phyloP scores from a whole-genome alignment of 2,888 invertebrate species.

The Cancer borealis region DNA sequence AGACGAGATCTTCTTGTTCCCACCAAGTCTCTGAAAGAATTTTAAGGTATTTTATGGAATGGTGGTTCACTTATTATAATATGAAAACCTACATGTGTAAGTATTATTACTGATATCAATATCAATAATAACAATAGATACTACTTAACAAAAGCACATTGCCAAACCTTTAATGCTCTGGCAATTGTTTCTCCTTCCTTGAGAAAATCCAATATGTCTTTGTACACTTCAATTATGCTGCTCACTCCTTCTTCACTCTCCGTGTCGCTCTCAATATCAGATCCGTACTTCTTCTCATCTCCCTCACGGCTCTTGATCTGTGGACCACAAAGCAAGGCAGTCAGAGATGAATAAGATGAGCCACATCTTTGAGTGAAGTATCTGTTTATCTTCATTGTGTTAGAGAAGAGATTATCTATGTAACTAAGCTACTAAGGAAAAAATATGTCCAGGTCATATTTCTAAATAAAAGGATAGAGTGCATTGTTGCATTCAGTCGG shows the following conservation, averaged over 20 bases:
- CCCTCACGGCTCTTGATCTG: conserved; percentile 75
- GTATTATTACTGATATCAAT: not conserved
- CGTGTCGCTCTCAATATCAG: conserved; percentile 71
- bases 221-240: conserved; percentile 82
- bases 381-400: not conserved
- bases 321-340: not conserved
- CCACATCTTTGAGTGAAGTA: not conserved
- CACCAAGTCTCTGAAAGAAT: conserved; percentile 80
- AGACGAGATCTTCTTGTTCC: conserved; percentile 87
- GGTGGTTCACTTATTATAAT: not conserved
- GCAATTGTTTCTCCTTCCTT: conserved; percentile 90
- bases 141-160: not conserved
- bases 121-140: not conserved
- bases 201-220: conserved; percentile 84
- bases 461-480: not conserved
- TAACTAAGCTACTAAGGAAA: not conserved
- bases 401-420: not conserved
- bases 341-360: not conserved
- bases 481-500: not conserved
- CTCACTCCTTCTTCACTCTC: conserved; percentile 38
- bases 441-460: not conserved
- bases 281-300: conserved; percentile 75
- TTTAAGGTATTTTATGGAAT: not conserved
- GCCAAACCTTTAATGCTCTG: conserved; percentile 84
- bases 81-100: not conserved